Conservation (phyloP, 1,140 invertebrate species). For the Ceratina calcarata region DNA sequence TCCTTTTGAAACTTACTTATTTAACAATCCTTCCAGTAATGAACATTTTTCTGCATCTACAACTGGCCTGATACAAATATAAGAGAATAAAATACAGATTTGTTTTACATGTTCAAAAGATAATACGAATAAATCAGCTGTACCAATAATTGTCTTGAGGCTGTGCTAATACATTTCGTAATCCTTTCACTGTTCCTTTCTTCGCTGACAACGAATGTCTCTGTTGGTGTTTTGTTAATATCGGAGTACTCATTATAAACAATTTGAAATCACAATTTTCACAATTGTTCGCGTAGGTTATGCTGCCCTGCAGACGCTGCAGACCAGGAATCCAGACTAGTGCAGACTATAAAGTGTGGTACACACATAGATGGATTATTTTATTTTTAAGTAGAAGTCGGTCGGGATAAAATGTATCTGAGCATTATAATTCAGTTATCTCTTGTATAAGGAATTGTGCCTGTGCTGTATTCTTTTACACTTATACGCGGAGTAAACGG, state of each 20-base stretch:
- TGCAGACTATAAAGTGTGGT: too few relatives aligned
- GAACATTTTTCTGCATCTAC: constrained; percentile 52
- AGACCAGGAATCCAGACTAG: too few relatives aligned
- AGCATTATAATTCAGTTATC: too few relatives aligned
- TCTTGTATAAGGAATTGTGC: too few relatives aligned
- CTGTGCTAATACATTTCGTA: constrained; percentile 70
- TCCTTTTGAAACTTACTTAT: constrained; percentile 60
- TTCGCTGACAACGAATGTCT: constrained; percentile 67
- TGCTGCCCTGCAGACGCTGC: neutral
- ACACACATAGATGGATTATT: too few relatives aligned
- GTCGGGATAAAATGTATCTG: too few relatives aligned
- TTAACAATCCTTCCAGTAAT: constrained; percentile 59
- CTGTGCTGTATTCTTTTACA: too few relatives aligned
- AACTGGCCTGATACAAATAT: constrained; percentile 62
- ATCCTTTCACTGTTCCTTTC: constrained; percentile 63
- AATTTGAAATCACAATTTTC: neutral
- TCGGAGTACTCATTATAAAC: constrained; percentile 52
- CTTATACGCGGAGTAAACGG: too few relatives aligned
- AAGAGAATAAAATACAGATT: neutral
- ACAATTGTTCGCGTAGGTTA: constrained; percentile 1
- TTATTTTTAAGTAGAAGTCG: too few relatives aligned
- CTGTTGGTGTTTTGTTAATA: constrained; percentile 67
- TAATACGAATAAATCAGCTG: neutral
- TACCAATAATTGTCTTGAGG: constrained; percentile 70
- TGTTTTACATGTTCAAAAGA: too few relatives aligned